These are phyloP conservation scores for Calypte anna DNA, from an alignment of 2,113 vertebrate species.

Conservation along the genomic window DNA sequence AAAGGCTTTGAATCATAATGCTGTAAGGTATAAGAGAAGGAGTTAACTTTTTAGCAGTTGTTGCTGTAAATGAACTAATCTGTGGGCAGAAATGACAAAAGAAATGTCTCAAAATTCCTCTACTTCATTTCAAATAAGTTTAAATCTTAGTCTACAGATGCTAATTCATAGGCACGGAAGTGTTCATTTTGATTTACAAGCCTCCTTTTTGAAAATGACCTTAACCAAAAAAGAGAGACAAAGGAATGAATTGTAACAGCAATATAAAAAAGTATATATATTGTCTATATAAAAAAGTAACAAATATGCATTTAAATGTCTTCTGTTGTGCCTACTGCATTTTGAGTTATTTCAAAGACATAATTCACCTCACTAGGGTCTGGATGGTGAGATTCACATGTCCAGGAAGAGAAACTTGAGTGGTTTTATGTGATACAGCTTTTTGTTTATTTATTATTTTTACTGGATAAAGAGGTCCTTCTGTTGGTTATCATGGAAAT, in stretches of 20 bases:
- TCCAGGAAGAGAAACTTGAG: not conserved
- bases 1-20: not conserved
- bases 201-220: not conserved
- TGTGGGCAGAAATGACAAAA: not conserved
- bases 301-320: not conserved
- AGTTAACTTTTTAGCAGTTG: not conserved
- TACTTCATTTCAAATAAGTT: not conserved
- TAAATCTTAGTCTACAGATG: not conserved
- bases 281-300: not conserved
- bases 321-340: not conserved
- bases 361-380: not conserved
- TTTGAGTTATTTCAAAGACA: not conserved
- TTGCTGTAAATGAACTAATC: not conserved
- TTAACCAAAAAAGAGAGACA: not conserved
- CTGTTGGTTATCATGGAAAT: constrained; percentile 27
- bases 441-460: constrained; percentile 37
- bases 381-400: not conserved
- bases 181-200: not conserved
- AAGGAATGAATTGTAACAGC: not conserved
- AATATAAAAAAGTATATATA: not conserved
- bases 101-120: not conserved
- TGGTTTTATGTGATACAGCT: not conserved
- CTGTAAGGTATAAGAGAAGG: not conserved
- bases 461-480: constrained; percentile 3
- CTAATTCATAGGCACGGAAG: not conserved